A percentile compares a stretch with the other conserved stretches of the same genome.
phyloP scores from a whole-genome alignment of 2,113 vertebrate genomes.

The Mesembrinibis cayennensis region DNA sequence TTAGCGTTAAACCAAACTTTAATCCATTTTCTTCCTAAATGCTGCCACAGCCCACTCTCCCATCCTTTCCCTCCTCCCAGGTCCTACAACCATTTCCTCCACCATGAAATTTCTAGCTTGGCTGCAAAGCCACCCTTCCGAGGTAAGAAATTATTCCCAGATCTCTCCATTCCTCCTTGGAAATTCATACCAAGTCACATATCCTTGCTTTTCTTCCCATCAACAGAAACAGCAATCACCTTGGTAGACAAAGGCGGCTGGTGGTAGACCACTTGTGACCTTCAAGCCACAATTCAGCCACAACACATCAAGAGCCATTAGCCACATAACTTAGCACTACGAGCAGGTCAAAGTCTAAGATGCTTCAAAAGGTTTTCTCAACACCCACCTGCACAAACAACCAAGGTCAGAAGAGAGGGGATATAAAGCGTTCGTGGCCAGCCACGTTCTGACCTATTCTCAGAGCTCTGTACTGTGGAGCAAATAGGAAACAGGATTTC shows the following conservation, averaged over 20 bases:
- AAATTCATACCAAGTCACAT: background rate
- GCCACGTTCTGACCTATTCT: background rate
- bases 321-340: rapidly evolving
- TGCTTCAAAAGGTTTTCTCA: background rate
- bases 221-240: background rate
- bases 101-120: background rate
- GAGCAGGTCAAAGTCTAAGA: background rate
- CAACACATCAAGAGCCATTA: background rate
- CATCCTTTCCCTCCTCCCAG: background rate
- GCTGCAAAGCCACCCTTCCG: background rate
- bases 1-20: background rate
- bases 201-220: background rate
- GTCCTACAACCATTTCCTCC: background rate
- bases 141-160: background rate
- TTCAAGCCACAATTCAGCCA: background rate
- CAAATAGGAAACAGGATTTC: background rate
- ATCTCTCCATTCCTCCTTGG: background rate
- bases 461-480: background rate
- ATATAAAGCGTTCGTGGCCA: background rate
- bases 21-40: background rate
- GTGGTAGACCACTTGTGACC: background rate
- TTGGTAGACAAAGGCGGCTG: background rate
- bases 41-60: background rate
- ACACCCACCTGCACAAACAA: rapidly evolving
- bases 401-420: background rate